phyloP scores from a whole-genome alignment of 2,888 invertebrate species.

The Andrena haemorrhoa region DNA sequence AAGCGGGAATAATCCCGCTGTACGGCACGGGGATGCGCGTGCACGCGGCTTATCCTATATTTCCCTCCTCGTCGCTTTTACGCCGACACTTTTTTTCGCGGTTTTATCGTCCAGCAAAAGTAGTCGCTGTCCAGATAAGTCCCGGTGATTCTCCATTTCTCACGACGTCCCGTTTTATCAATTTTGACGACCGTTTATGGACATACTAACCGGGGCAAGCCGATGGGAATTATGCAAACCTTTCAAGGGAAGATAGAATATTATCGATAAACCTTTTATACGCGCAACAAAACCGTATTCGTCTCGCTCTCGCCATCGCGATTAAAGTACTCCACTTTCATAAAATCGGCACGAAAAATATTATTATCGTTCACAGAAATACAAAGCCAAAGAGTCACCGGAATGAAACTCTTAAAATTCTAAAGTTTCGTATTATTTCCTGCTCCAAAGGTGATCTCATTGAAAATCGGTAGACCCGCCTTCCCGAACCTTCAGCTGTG shows the following conservation, averaged over 20 bases:
- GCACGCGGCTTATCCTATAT: conserved; percentile 17
- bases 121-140: conserved; percentile 18
- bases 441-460: too few relatives aligned
- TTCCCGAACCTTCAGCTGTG: too few relatives aligned
- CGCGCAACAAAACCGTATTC: not conserved
- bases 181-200: not conserved
- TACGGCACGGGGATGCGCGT: not conserved
- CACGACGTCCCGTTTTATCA: conserved; percentile 17
- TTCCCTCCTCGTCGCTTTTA: conserved; percentile 37
- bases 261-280: conserved; percentile 23
- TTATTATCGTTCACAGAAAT: not conserved
- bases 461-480: too few relatives aligned
- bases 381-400: too few relatives aligned
- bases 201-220: not conserved
- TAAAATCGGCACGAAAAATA: not conserved
- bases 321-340: not conserved
- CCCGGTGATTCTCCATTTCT: conserved; percentile 16
- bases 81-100: conserved; percentile 25
- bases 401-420: too few relatives aligned
- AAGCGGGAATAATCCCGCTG: conserved; percentile 16
- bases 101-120: conserved; percentile 57
- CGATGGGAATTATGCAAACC: not conserved
- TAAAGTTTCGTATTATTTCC: too few relatives aligned
- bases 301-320: not conserved
- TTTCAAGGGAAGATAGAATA: conserved; percentile 13